Base-by-base conservation (phyloP, 2,797 vertebrate genomes). In the Crocidura indochinensis region DNA sequence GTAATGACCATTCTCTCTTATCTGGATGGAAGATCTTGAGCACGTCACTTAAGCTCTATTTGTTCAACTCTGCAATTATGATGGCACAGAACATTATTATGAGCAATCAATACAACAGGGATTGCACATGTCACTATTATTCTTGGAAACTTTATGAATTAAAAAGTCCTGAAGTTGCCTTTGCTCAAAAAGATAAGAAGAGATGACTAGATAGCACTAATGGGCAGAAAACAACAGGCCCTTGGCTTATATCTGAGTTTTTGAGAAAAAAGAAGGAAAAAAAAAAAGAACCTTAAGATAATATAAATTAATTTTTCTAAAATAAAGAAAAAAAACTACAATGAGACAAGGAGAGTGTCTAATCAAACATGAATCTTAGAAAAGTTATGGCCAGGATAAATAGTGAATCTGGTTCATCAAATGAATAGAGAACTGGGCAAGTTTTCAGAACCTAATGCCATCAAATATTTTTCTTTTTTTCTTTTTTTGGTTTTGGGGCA, bases 291-390 rank as follows among this genome's bases (percentile, higher is more conserved):
- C 8, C 38, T 60, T n/a, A 84, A 26, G 15, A 88, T 38, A 64
- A 46, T 15, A 71, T 2, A 82, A 53, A 60, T 53, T 72, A 72
- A 74, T 67, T 87, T 86, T 86, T 87, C 46, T 88, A 51, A 84
- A 86, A 84, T 84, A 15, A 73, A 83, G 44, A 72, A 93, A 87
- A 38, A 8, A 92, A 47, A 56, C 80, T 86, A 74, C 15, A 80
- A 31, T 84, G 60, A 27, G 38, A 74, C 15, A 80, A 31, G 80
- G 60, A 27, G 38, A 74, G 15, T 17, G 1, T 20, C 64, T 62
- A 38, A 80, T n/a, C 14, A 56, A 84, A 44, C 17, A 62, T 12
- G 68, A 5, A 84, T 47, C 81, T 89, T 86, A 46, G 29, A 8
- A 49, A 72, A 92, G 44, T 10, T 73, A 60, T 75, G 11, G 11